These are phyloP conservation scores for Temnothorax nylanderi DNA, from an alignment of 1,140 invertebrate genomes.

Conservation along the genomic window DNA sequence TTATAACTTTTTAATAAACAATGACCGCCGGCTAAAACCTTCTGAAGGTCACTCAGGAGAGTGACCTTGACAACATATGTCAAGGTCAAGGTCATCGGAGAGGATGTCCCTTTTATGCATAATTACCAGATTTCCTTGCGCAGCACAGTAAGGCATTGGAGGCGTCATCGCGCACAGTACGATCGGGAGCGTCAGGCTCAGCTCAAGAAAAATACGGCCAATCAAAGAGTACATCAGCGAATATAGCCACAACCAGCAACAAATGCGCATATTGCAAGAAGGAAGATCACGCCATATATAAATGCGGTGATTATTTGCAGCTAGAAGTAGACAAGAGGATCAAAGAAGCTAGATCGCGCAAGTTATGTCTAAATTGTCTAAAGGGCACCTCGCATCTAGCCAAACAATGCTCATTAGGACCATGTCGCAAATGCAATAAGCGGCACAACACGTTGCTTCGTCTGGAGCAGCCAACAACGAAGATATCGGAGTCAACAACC, in stretches of 20 bases:
- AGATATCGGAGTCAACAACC: neutral
- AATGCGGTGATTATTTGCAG: neutral
- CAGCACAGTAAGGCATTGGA: neutral
- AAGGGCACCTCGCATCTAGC: neutral
- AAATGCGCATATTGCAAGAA: neutral
- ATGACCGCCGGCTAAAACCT: too few relatives aligned
- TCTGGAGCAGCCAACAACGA: neutral
- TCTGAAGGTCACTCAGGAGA: too few relatives aligned
- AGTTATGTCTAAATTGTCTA: neutral
- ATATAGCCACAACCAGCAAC: neutral
- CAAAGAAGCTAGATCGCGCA: neutral
- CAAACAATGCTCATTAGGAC: neutral
- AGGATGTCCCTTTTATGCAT: too few relatives aligned
- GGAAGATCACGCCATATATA: neutral
- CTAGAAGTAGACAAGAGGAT: neutral
- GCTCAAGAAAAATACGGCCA: neutral
- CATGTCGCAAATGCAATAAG: neutral
- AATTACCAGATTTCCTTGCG: neutral
- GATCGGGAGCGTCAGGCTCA: neutral
- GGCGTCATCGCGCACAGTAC: neutral
- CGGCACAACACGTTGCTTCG: neutral
- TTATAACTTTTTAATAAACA: too few relatives aligned
- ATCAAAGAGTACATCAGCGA: rapidly evolving
- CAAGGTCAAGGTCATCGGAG: too few relatives aligned
- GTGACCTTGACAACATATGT: too few relatives aligned